Conservation (phyloP, 2,113 vertebrate species). For the Elgaria multicarinata region DNA sequence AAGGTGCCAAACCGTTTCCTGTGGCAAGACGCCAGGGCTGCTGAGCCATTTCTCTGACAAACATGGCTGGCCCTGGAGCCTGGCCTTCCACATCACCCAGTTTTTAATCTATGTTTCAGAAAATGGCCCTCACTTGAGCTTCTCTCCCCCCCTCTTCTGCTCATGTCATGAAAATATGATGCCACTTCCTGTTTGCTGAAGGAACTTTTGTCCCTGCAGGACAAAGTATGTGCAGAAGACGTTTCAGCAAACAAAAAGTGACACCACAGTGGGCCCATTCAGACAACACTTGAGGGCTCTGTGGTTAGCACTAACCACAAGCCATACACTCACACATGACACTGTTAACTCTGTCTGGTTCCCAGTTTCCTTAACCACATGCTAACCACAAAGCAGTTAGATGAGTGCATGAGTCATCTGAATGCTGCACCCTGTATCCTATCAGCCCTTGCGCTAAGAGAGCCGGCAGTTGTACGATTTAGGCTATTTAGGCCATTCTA, state of each 20-base stretch:
- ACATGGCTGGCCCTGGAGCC: background rate
- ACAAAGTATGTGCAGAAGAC: background rate
- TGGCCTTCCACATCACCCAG: background rate
- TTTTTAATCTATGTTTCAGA: background rate
- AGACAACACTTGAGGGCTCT: no score
- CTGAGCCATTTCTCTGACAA: background rate
- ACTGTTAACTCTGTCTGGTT: no score
- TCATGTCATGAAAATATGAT: background rate
- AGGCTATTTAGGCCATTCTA: no score
- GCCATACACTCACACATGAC: no score
- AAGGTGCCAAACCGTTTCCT: background rate
- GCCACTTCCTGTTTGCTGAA: background rate
- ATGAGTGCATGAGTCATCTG: no score
- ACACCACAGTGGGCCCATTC: no score
- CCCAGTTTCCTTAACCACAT: no score
- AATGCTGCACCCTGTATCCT: no score
- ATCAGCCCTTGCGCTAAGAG: no score
- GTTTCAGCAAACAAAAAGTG: background rate
- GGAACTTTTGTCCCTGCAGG: background rate
- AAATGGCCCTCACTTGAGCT: background rate
- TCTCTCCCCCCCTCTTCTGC: background rate
- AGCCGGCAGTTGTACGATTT: no score
- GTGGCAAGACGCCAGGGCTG: background rate
- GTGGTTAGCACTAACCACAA: no score
- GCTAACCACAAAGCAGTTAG: no score